Evolutionary conservation across 2,888 invertebrate species (phyloP).

Genomic region (Archips xylosteana): DNA sequence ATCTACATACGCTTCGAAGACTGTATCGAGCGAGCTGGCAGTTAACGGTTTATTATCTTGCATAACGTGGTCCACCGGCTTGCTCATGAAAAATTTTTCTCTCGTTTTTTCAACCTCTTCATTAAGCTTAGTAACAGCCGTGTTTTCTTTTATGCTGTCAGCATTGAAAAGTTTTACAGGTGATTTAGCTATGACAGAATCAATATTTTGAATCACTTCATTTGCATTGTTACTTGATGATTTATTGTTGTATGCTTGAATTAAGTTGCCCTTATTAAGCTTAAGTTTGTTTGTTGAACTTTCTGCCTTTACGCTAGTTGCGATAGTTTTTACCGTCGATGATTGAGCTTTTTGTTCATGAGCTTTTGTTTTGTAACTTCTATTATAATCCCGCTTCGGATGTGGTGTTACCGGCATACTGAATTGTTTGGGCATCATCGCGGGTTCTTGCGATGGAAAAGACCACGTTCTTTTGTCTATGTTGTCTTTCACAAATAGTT

Average conservation of each 20-base stretch:
- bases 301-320: not conserved
- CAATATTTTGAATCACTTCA: not conserved
- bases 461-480: conserved; percentile 13
- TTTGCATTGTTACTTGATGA: not conserved
- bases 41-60: too few species aligned
- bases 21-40: too few species aligned
- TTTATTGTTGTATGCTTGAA: not conserved
- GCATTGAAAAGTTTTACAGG: not conserved
- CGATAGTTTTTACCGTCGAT: conserved; percentile 10
- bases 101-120: not conserved
- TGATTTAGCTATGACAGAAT: not conserved
- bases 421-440: conserved; percentile 43
- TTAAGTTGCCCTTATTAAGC: conserved; percentile 8
- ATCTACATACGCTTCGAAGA: too few species aligned
- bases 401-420: conserved; percentile 22
- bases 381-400: not conserved
- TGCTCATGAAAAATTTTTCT: not conserved
- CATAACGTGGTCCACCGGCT: not conserved
- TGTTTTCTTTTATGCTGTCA: not conserved
- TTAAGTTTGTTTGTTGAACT: not conserved
- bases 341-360: conserved; percentile 8
- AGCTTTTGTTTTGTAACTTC: not conserved
- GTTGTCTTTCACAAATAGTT: conserved; percentile 41
- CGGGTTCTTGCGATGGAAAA: conserved; percentile 36
- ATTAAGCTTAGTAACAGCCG: not conserved